Evolutionary conservation across 1,140 invertebrate genomes (phyloP), one percentile per base, ranked within the genome.

Genomic region (Calephelis virginiensis): DNA sequence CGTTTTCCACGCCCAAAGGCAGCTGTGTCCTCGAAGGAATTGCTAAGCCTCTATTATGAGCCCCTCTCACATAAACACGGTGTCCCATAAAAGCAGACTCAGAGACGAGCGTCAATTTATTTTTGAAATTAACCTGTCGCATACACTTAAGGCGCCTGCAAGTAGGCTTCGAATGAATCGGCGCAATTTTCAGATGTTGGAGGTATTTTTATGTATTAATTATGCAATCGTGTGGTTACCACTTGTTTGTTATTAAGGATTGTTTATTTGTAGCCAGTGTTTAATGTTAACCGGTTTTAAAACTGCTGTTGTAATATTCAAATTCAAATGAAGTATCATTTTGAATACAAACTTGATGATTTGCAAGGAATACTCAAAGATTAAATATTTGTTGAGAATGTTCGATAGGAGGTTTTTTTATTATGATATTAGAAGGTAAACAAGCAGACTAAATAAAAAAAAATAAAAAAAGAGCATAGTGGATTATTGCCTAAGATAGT

Each of bases 121-220:
- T 84, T 80, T 84, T 84, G 74, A 87, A 85, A 86, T 88, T 86
- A 86, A 83, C 82, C 83, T 88, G 85, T 86, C 83, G 80, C 78
- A 76, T 76, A 73, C 78, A 80, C 80, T 85, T 83, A 85, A 74
- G 71, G 75, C 68, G 78, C 68, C 72, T 68, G 65, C 73, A 71
- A 75, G 76, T 71, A 76, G 61, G 67, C 68, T 70, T 79, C 71
- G 77, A 82, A 83, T 73, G 74, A 78, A 81, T 81, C 80, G 76
- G 69, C 68, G 76, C 76, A 77, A 81, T 83, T 83, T 81, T 80
- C 75, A 81, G 77, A 80, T 76, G 75, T 78, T 75, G 69, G 71
- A 72, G 74, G 73, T 73, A 74, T 72, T 76, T 75, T 75, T 77
- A 75, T 75, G 71, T 77, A 81, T 78, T 78, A 78, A 80, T 78